Evolutionary conservation across 2,888 invertebrate genomes (phyloP), one percentile per base, ranked within the genome.

Genomic region (Mechanitis messenoides): DNA sequence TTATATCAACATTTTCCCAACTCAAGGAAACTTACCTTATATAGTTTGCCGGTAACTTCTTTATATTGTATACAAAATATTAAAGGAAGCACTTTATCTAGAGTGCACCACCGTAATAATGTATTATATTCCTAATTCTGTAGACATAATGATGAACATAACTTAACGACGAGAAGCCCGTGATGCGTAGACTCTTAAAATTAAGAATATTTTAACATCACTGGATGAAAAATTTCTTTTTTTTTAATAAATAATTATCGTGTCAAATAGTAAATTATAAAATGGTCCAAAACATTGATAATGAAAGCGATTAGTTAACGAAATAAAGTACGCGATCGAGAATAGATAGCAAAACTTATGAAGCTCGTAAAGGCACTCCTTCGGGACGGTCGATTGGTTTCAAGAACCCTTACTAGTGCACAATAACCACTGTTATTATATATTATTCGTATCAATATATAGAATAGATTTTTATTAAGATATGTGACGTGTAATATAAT

Each of bases 121-220:
- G 46, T 56, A 45, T 46, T n/a, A 60, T 59, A 54, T 50, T 59
- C 38, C 42, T 28, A 53, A 54, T n/a, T 46, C 47, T 55, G 50
- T 42, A 55, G 58, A 58, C 45, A 53, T 61, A 59, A 61, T 58
- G 58, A 45, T 46, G 80, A 83, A 84, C 84, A 85, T 85, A 77
- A 84, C 80, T 77, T 42, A 42, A 42, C 42, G 42, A 42, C 42
- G 9, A 42, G 9, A 11, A 42, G 42, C 42, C 9, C 9, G 9
- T 9, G 3, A 42, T 42, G 42, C 42, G 42, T 42, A 38, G 7
- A 38, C 42, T 42, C 42, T 38, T 9, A 11, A 82, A 82, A 84
- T 87, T 81, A 75, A 81, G 47, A 33, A 3, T 33, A 20, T 53
- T 45, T 45, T 28, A 9, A 47, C 46, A 33, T 33, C 38, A 53